A percentile compares a stretch with the other conserved stretches of the same genome.
These are phyloP conservation scores for Sialia sialis DNA, from an alignment of 2,113 vertebrate species.

Conservation along the genomic window DNA sequence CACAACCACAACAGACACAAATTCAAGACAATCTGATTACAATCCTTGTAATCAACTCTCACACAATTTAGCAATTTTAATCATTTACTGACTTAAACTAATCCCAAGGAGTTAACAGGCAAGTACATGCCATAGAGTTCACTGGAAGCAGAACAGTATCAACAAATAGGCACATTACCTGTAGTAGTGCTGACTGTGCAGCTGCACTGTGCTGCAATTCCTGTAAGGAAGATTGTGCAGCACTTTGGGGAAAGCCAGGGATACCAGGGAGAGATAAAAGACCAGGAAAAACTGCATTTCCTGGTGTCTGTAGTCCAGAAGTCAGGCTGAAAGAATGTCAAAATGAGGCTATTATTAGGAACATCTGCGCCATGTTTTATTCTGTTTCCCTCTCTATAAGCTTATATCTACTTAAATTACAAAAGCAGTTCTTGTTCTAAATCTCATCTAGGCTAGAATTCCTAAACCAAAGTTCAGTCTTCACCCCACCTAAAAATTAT, in stretches of 20 bases:
- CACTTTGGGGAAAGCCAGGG: conserved; percentile 86
- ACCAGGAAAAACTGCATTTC: conserved; percentile 86
- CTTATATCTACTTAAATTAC: not conserved
- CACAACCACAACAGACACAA: not conserved
- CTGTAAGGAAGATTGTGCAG: conserved; percentile 81
- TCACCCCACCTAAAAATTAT: not conserved
- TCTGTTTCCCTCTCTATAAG: not conserved
- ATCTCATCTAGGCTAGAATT: not conserved
- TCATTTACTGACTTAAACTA: not conserved
- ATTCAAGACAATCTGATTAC: not conserved
- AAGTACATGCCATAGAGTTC: not conserved
- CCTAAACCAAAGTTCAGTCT: not conserved
- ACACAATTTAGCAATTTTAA: not conserved
- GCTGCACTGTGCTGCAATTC: conserved; percentile 86
- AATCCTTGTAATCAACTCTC: not conserved
- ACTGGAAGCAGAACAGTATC: not conserved
- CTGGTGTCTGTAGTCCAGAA: conserved; percentile 84
- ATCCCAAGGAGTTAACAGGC: not conserved
- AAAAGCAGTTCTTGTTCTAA: not conserved
- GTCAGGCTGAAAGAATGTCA: conserved; percentile 75
- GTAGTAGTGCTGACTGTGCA: conserved; percentile 87
- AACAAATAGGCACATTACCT: conserved; percentile 71
- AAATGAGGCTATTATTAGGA: not conserved
- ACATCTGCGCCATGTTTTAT: not conserved
- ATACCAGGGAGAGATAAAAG: conserved; percentile 91